These are phyloP conservation scores for Antrozous pallidus DNA, from an alignment of 2,797 vertebrate species.

Conservation along the genomic window DNA sequence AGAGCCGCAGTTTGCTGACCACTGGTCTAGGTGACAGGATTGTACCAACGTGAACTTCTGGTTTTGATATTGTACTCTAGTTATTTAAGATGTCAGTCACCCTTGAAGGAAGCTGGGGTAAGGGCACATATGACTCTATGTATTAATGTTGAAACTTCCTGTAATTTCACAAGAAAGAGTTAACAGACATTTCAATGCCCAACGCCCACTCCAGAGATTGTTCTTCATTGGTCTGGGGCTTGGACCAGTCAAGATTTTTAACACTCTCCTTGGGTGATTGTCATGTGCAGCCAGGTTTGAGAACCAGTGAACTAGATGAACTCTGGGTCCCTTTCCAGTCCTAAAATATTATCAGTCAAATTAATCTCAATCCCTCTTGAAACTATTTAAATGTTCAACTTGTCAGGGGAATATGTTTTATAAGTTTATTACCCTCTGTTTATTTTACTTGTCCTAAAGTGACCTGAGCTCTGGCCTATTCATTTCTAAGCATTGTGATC, in stretches of 20 bases:
- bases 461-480: neutral
- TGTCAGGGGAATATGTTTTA: neutral
- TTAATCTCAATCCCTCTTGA: constrained; percentile 16
- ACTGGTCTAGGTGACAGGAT: neutral
- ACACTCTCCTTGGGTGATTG: neutral
- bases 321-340: neutral
- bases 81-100: neutral
- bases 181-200: neutral
- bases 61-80: neutral
- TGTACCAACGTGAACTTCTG: neutral
- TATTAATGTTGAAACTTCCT: neutral
- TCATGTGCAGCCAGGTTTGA: neutral
- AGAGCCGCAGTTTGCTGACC: too few relatives aligned
- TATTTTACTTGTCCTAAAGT: constrained; percentile 16
- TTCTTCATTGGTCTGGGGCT: neutral
- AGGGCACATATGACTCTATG: neutral
- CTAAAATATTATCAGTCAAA: constrained; percentile 33
- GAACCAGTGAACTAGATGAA: neutral
- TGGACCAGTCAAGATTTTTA: neutral
- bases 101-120: neutral
- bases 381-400: neutral
- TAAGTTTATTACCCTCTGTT: neutral
- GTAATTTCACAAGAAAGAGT: constrained; percentile 3
- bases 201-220: neutral
- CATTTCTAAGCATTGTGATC: neutral